Base-by-base conservation (phyloP, 1,140 invertebrate genomes). In the Bombus confusus region DNA sequence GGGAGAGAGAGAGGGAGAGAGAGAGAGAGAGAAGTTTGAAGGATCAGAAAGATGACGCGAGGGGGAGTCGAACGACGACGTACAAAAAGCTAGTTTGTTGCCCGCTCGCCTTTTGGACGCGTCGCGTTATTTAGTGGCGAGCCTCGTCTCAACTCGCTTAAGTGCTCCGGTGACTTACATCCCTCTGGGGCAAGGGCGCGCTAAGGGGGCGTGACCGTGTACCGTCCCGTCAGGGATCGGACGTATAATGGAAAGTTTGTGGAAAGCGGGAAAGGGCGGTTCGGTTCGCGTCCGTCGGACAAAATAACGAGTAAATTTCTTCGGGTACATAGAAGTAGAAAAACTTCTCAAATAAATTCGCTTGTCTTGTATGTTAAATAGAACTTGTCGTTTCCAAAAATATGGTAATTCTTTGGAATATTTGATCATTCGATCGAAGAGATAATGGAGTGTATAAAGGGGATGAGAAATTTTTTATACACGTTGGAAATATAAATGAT, bases 131-230 rank as follows among this genome's bases (percentile, higher is more conserved):
- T 92, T 92, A 93, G 90, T 87, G 77, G 86, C 72, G 87, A 84
- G 87, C 74, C 87, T 89, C 86, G 88, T 89, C 86, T 87, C 89
- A 74, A 86, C 83, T 59, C 87, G 90, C 90, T 90, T 91, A 89
- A 92, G 91, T 92, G 92, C 92, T 92, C 91, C 79, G 92, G 90
- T 93, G 90, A 91, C 92, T 92, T 90, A 92, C 91, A 93, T 90
- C 92, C 88, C 88, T 88, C 80, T 88, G 85, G 84, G 82, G 78
- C 79, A 87, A 90, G 92, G 90, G 85, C 89, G 88, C 88, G 88
- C 66, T 90, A 87, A 89, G 90, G 87, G 89, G 92, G 91, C 91
- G 92, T 93, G 87, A 91, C 91, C 87, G 87, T 85, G 82, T 86
- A 75, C 78, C 80, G 79, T 82, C 85, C 86, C 88, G 75, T 88